Evolutionary conservation across 92 coral and sea anemone genomes (phyloP).

Genomic region (Umimayanthus kanabou): DNA sequence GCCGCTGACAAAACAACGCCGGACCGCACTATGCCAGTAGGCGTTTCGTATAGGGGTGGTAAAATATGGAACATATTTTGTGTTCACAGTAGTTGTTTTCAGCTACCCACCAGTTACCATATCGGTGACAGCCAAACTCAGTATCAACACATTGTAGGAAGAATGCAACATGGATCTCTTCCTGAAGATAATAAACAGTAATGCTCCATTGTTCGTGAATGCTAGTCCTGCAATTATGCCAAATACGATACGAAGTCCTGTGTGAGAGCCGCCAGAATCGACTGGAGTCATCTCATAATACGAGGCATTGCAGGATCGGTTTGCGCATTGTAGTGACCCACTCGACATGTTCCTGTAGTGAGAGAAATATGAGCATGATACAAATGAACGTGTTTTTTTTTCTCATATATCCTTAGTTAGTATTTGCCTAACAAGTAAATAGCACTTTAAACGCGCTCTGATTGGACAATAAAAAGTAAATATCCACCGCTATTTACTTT

Average conservation of each 20-base stretch:
- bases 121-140: slow-evolving; percentile 75
- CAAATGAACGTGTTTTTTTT: background rate
- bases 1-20: no score
- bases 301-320: background rate
- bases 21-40: no score
- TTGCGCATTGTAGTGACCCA: background rate
- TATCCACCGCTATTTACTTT: no score
- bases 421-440: no score
- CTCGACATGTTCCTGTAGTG: background rate
- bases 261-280: background rate
- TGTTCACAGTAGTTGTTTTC: no score
- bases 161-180: slow-evolving; percentile 73
- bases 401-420: no score
- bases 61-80: no score
- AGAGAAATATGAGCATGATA: background rate
- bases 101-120: slow-evolving; percentile 71
- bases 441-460: no score
- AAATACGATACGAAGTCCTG: slow-evolving; percentile 53
- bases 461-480: no score
- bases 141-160: slow-evolving; percentile 77
- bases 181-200: slow-evolving; percentile 66
- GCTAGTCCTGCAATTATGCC: slow-evolving; percentile 84
- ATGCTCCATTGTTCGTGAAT: slow-evolving; percentile 69
- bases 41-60: no score
- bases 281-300: background rate